A percentile compares a stretch with the other conserved stretches of the same genome.
Evolutionary conservation across 2,888 invertebrate species (phyloP).

Genomic region (Xestia xanthographa): DNA sequence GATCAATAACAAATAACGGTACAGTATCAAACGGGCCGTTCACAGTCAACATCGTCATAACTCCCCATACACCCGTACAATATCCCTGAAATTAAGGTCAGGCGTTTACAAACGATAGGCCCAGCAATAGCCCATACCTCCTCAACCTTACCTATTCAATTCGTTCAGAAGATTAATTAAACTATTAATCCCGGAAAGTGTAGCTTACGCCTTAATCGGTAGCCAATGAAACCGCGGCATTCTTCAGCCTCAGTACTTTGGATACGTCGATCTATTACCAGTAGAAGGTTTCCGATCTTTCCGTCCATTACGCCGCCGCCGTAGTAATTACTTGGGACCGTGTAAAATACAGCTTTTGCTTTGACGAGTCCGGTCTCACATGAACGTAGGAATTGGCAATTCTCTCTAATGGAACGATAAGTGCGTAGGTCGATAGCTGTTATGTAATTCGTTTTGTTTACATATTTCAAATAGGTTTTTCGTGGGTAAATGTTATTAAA

Average conservation of each 20-base stretch:
- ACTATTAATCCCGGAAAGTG: constrained; percentile 62
- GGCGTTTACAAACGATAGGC: constrained; percentile 48
- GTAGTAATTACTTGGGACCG: constrained; percentile 74
- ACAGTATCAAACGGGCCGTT: neutral
- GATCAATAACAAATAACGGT: neutral
- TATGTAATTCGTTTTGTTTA: constrained; percentile 45
- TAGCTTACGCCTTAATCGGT: constrained; percentile 61
- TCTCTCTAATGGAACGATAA: constrained; percentile 77
- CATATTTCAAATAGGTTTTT: constrained; percentile 15
- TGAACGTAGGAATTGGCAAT: constrained; percentile 77
- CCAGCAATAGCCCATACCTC: constrained; percentile 41
- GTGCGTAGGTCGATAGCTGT: constrained; percentile 55
- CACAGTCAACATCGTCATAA: constrained; percentile 24
- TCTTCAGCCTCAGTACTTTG: constrained; percentile 63
- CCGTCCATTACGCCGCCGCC: constrained; percentile 68
- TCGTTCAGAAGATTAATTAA: constrained; percentile 64
- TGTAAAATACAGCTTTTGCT: constrained; percentile 70
- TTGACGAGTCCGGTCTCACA: constrained; percentile 59
- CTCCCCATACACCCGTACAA: constrained; percentile 2
- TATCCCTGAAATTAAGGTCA: constrained; percentile 42
- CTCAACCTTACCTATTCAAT: constrained; percentile 45
- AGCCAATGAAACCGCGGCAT: constrained; percentile 66
- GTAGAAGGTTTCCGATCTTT: constrained; percentile 69
- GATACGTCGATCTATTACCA: constrained; percentile 71
- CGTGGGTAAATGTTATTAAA: constrained; percentile 6